These are phyloP conservation scores for Prionace glauca DNA, from an alignment of 2,797 vertebrate species.

Conservation along the genomic window DNA sequence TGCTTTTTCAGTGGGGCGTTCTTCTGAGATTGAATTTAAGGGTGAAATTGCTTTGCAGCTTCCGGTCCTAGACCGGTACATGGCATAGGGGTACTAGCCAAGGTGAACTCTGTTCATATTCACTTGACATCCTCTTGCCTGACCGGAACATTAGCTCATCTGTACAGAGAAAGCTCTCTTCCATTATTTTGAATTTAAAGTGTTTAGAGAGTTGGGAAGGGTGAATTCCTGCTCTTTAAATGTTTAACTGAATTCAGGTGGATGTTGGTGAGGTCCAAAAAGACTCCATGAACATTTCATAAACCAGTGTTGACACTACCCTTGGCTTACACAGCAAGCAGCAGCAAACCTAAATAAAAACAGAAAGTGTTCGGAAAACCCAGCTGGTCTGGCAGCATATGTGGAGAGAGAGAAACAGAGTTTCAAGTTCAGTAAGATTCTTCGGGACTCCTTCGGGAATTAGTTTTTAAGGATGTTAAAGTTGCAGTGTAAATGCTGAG, in stretches of 20 bases:
- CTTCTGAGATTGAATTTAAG: not conserved
- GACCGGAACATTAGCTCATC: not conserved
- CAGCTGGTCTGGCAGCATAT: too few relatives aligned
- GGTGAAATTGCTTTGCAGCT: not conserved
- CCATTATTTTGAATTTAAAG: not conserved
- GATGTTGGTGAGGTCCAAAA: not conserved
- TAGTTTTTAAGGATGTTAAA: not conserved
- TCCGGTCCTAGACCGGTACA: not conserved
- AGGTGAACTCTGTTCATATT: not conserved
- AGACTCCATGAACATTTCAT: not conserved
- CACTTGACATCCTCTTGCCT: not conserved
- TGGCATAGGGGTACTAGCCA: not conserved
- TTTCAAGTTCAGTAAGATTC: too few relatives aligned
- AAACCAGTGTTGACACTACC: too few relatives aligned
- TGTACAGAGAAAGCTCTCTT: not conserved
- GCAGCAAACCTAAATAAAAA: not conserved
- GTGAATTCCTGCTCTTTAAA: not conserved
- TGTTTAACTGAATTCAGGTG: not conserved
- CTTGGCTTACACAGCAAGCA: not conserved
- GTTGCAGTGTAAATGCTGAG: not conserved
- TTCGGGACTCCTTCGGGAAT: not conserved
- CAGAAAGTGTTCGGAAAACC: not conserved
- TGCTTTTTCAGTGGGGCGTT: not conserved
- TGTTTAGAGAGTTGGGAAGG: not conserved
- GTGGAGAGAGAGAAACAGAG: too few relatives aligned